These are phyloP conservation scores for Panthera uncia DNA, from an alignment of 2,113 vertebrate genomes.

Conservation along the genomic window DNA sequence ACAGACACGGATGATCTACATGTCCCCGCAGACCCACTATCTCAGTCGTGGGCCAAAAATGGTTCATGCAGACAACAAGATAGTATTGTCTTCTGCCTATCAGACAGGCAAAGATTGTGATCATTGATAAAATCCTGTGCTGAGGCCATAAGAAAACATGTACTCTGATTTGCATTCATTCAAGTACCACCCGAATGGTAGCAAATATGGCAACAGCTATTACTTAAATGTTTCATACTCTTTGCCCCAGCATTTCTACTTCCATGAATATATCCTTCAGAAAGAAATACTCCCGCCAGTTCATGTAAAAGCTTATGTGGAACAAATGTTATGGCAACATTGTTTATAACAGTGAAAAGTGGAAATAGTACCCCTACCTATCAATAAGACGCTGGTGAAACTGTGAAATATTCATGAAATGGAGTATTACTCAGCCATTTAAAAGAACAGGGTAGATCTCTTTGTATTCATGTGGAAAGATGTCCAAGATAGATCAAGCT, in stretches of 20 bases:
- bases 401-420: not conserved
- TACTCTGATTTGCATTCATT: not conserved
- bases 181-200: not conserved
- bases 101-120: not conserved
- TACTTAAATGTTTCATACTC: not conserved
- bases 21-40: not conserved
- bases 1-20: not conserved
- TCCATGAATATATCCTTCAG: not conserved
- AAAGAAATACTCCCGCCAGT: not conserved
- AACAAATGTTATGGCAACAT: not conserved
- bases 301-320: not conserved
- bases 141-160: not conserved
- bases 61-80: slow-evolving; percentile 16
- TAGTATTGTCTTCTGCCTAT: not conserved
- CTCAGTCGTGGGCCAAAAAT: not conserved
- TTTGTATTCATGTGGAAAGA: not conserved
- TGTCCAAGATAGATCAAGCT: not conserved
- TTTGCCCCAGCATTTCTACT: not conserved
- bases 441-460: not conserved
- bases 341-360: not conserved
- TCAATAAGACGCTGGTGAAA: not conserved
- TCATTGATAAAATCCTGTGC: not conserved
- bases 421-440: not conserved
- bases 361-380: not conserved
- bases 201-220: not conserved